Conservation (phyloP, 2,888 invertebrate species). For the Hedya salicella region DNA sequence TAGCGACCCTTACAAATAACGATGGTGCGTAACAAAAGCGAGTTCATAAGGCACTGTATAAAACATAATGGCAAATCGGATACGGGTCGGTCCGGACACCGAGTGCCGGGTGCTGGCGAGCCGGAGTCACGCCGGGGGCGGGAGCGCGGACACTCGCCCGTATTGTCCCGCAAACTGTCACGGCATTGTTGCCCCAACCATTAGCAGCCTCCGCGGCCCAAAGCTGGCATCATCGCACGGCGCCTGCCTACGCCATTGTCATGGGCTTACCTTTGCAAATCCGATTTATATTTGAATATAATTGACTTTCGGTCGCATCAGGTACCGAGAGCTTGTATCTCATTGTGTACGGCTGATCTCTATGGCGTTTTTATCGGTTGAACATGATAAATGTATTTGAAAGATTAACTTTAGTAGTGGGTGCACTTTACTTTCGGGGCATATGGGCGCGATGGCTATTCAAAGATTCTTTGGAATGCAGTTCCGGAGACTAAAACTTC, state of each 20-base stretch:
- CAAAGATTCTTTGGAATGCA: constrained; percentile 56
- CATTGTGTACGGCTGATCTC: constrained; percentile 80
- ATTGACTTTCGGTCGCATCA: constrained; percentile 82
- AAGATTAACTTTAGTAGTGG: constrained; percentile 75
- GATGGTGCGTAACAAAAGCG: constrained; percentile 55
- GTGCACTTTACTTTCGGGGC: constrained; percentile 51
- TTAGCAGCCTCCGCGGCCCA: constrained; percentile 55
- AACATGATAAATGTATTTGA: constrained; percentile 83
- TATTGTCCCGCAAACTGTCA: constrained; percentile 55
- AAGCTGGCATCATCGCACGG: constrained; percentile 61
- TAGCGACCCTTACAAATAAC: constrained; percentile 23
- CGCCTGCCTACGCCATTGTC: constrained; percentile 78
- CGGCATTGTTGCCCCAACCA: constrained; percentile 51
- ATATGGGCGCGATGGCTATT: constrained; percentile 58
- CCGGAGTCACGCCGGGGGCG: constrained; percentile 52
- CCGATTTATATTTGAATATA: constrained; percentile 85
- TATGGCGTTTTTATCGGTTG: constrained; percentile 82
- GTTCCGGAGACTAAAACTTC: constrained; percentile 43
- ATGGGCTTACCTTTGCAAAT: constrained; percentile 82
- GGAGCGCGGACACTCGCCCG: constrained; percentile 54
- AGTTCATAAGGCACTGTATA: constrained; percentile 66
- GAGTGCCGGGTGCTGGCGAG: constrained; percentile 44
- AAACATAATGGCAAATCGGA: constrained; percentile 55
- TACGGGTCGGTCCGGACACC: constrained; percentile 50
- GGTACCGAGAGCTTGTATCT: constrained; percentile 74